A percentile compares a stretch with the other conserved stretches of the same genome.
phyloP scores from a whole-genome alignment of 2,113 vertebrate species.

The Trogon melanurus region DNA sequence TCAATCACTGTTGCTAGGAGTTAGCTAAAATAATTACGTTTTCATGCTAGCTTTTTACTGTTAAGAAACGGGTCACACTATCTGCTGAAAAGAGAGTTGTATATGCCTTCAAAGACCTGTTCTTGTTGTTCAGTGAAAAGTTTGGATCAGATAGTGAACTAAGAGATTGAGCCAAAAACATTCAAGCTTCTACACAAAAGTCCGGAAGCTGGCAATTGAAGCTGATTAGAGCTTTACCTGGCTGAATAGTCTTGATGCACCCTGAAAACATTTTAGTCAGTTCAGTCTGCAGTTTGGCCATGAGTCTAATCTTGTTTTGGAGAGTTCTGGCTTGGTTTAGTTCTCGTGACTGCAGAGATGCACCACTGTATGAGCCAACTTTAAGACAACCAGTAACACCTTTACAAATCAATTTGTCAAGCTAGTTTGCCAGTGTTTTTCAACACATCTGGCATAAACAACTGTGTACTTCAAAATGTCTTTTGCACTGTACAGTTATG shows the following conservation, averaged over 20 bases:
- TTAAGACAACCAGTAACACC: conserved; percentile 35
- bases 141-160: conserved; percentile 53
- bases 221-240: conserved; percentile 71
- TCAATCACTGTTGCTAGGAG: conserved; percentile 46
- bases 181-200: conserved; percentile 29
- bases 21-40: conserved; percentile 17
- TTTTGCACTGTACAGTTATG: conserved; percentile 82
- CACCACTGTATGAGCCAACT: conserved; percentile 15
- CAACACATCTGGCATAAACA: conserved; percentile 59
- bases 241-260: conserved; percentile 33
- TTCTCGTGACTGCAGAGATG: conserved; percentile 53
- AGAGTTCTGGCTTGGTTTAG: conserved; percentile 67
- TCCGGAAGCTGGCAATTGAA: conserved; percentile 57
- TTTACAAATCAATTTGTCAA: conserved; percentile 19
- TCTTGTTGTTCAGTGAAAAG: neutral
- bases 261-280: neutral
- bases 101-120: neutral
- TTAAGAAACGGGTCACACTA: conserved; percentile 36
- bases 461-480: conserved; percentile 75
- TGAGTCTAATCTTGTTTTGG: conserved; percentile 59
- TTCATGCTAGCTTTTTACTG: conserved; percentile 42
- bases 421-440: conserved; percentile 55
- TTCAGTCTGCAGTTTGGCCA: conserved; percentile 50
- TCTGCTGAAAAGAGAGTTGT: neutral
- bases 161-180: conserved; percentile 34